These are phyloP conservation scores for Drosophila nr. perissopoda DNA, from an alignment of 2,888 invertebrate species.

Conservation along the genomic window DNA sequence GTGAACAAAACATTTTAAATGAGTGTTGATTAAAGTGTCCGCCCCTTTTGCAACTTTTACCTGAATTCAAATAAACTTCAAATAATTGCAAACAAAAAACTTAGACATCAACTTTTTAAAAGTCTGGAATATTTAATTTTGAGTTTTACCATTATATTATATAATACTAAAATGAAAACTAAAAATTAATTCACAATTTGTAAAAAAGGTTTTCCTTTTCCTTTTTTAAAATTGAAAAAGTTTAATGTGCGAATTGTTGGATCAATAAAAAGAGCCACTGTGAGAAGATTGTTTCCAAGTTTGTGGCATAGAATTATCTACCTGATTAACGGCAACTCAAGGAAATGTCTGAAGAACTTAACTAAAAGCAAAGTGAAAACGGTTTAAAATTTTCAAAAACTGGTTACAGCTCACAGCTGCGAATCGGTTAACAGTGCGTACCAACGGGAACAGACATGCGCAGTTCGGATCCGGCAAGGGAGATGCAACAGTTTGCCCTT, in stretches of 20 bases:
- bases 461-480: slow-evolving; percentile 17
- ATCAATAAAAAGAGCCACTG: background rate
- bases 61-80: background rate
- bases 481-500: slow-evolving; percentile 70
- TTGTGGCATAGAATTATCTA: background rate
- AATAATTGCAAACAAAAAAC: background rate
- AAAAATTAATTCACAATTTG: background rate
- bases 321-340: no score
- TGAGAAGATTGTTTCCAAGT: background rate
- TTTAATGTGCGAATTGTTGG: no score
- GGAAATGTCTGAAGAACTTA: background rate
- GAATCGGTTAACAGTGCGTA: slow-evolving; percentile 72
- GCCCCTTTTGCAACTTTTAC: background rate
- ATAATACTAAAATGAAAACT: no score
- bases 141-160: no score
- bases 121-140: background rate
- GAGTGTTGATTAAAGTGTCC: background rate
- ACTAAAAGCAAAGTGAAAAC: background rate
- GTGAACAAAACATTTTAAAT: background rate
- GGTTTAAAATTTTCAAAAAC: slow-evolving; percentile 51
- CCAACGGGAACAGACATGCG: slow-evolving; percentile 61
- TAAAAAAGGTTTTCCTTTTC: background rate
- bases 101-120: no score
- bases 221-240: background rate
- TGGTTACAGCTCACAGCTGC: slow-evolving; percentile 35